A percentile compares a stretch with the other conserved stretches of the same genome.
Evolutionary conservation across 2,888 invertebrate genomes (phyloP).

Genomic region (Eupeodes latifasciatus): DNA sequence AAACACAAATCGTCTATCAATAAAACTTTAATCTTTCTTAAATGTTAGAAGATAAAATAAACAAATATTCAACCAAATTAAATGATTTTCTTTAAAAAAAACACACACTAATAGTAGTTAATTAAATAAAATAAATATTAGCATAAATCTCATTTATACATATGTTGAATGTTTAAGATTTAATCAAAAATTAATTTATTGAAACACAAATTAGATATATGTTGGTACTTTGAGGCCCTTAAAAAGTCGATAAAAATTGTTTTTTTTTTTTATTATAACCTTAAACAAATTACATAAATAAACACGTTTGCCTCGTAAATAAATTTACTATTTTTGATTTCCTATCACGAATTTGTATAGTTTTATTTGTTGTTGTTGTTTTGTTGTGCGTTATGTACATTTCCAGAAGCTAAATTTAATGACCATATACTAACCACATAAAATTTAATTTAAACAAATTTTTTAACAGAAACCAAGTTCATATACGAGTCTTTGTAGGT

Average conservation of each 20-base stretch:
- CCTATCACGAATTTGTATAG: neutral
- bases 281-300: conserved; percentile 17
- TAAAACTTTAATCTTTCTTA: no score
- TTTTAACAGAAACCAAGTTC: neutral
- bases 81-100: neutral
- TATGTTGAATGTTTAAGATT: neutral
- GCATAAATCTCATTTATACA: conserved; percentile 2
- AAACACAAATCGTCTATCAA: no score
- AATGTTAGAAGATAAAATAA: neutral
- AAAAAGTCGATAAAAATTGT: conserved; percentile 4
- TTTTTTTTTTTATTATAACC: neutral
- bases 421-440: neutral
- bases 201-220: neutral
- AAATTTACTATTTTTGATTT: neutral
- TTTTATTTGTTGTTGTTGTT: conserved; percentile 5
- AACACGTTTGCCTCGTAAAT: conserved; percentile 36
- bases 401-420: neutral
- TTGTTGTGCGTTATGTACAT: neutral
- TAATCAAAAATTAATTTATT: conserved; percentile 1
- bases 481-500: neutral
- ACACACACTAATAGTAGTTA: neutral
- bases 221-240: neutral
- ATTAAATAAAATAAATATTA: conserved; percentile 28
- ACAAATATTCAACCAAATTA: neutral
- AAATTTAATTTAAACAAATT: neutral